These are phyloP conservation scores for Cebidichthys violaceus DNA, from an alignment of 2,113 vertebrate genomes.

Conservation along the genomic window DNA sequence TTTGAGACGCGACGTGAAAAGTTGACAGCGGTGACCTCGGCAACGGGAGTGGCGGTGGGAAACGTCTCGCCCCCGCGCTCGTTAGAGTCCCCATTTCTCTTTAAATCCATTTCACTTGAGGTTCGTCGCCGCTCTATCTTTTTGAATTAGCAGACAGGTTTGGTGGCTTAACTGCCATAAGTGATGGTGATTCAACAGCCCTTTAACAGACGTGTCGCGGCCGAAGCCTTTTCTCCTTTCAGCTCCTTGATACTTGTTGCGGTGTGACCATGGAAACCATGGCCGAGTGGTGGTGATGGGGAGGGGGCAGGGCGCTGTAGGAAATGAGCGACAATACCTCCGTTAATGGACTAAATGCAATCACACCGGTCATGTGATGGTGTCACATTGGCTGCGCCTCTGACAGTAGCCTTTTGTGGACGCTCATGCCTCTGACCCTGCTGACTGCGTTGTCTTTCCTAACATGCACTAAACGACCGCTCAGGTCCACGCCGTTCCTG, in stretches of 20 bases:
- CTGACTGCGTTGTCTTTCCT: neutral
- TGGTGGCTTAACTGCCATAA: no score
- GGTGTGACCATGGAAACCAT: slow-evolving; percentile 54
- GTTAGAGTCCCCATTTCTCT: neutral
- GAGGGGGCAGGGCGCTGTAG: slow-evolving; percentile 1
- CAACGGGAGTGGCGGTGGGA: neutral
- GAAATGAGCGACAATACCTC: slow-evolving; percentile 43
- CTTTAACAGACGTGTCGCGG: neutral
- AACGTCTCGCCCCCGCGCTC: neutral
- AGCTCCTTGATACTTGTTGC: slow-evolving; percentile 52
- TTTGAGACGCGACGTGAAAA: neutral
- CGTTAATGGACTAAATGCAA: slow-evolving; percentile 67
- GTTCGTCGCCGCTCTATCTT: neutral
- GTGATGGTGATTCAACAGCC: no score
- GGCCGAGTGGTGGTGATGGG: slow-evolving; percentile 1
- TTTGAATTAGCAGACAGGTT: slow-evolving; percentile 27
- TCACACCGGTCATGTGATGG: slow-evolving; percentile 74
- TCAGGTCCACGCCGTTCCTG: neutral
- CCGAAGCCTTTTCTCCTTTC: slow-evolving; percentile 36
- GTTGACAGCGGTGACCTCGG: slow-evolving; percentile 15
- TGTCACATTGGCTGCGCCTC: slow-evolving; percentile 61
- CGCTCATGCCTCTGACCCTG: neutral
- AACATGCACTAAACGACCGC: neutral
- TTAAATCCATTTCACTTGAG: neutral
- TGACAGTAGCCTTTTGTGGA: slow-evolving; percentile 61